Conservation (phyloP, 1,140 invertebrate genomes). For the Cotesia glomerata region DNA sequence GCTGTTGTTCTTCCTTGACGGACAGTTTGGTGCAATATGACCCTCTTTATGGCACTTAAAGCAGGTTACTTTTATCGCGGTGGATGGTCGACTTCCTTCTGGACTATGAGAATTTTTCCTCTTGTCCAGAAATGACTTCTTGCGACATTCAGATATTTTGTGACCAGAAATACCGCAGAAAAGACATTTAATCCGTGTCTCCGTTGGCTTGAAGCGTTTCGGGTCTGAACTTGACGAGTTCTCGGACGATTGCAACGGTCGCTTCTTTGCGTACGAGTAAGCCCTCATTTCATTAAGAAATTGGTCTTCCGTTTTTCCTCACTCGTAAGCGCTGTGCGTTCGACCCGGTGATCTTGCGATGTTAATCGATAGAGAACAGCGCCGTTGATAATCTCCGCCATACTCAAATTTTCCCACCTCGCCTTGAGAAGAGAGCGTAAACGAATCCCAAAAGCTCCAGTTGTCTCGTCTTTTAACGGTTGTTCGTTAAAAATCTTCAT, state of each 20-base stretch:
- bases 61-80: neutral
- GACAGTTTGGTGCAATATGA: constrained; percentile 12
- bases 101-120: neutral
- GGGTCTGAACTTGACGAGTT: neutral
- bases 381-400: too few relatives aligned
- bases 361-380: too few relatives aligned
- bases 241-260: neutral
- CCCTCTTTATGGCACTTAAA: constrained; percentile 11
- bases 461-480: too few relatives aligned
- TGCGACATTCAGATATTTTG: neutral
- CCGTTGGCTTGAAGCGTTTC: neutral
- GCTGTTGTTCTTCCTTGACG: too few relatives aligned
- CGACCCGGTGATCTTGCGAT: too few relatives aligned
- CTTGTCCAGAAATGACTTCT: neutral
- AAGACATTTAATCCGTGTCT: neutral
- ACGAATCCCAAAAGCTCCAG: too few relatives aligned
- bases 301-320: neutral
- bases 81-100: too few relatives aligned
- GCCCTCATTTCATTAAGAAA: neutral
- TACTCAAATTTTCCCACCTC: too few relatives aligned
- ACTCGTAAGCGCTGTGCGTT: neutral
- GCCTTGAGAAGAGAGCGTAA: too few relatives aligned
- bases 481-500: too few relatives aligned
- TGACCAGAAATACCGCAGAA: constrained; percentile 5
- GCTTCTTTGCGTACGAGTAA: neutral